Base-by-base conservation (phyloP, 2,113 vertebrate species). In the Salvelinus sp. region DNA sequence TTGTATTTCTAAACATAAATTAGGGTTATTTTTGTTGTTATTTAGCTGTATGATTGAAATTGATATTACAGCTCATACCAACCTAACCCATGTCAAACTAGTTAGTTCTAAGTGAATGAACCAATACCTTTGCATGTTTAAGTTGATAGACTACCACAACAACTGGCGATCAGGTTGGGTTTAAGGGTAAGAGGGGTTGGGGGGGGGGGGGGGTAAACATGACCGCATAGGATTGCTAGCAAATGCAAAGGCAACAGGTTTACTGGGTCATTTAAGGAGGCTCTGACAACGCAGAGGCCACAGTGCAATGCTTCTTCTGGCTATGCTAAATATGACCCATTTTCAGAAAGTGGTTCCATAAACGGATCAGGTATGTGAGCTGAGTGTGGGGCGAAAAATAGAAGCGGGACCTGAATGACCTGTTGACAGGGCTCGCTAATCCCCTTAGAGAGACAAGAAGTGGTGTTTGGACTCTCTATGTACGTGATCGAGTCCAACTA, bases 211-310 rank as follows among this genome's bases (percentile, higher is more conserved):
- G 60, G 60, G 82, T 89, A 88, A 93, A 91, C 88, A 87, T 83
- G 91, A 87, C 90, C 79, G 79, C 87, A 79, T n/a, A 25, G 79
- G 62, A 83, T 81, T 83, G 88, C 88, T 76, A 82, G 91, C 88
- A 91, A 89, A 90, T 76, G 83, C 82, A 72, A 81, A 72, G 86
- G 88, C 89, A 90, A 81, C 83, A 38, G 79, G 74, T 88, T 91
- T 85, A 76, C 78, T 80, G 85, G 81, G 79, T 90, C 85, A 92
- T 93, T 91, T 92, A 93, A 91, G 83, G 83, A 81, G 47, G 25
- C 68, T 82, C 72, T 91, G 90, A 90, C 89, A 89, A 81, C 78
- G 77, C 76, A 69, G 38, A 44, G 83, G 79, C 88, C 80, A 81
- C 83, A 83, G 90, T 84, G 86, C 85, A 86, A 44, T 23, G 62